phyloP scores from a whole-genome alignment of 2,888 invertebrate species.

The Zaprionus obscuricornis region DNA sequence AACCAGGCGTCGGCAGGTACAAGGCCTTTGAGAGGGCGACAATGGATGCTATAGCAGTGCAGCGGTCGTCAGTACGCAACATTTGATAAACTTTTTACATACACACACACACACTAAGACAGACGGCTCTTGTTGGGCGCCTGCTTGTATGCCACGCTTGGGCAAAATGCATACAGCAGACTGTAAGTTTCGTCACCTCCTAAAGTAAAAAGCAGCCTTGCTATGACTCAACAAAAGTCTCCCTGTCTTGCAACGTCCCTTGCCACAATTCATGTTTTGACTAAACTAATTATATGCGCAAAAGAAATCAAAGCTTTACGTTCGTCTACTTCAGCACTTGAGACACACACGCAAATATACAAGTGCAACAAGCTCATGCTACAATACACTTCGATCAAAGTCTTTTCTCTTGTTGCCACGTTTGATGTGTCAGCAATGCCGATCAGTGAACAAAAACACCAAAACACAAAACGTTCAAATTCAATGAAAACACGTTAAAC shows the following conservation, averaged over 20 bases:
- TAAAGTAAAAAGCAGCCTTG: not conserved
- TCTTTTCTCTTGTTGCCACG: not conserved
- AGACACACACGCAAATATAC: constrained; percentile 57
- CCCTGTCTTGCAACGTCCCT: not conserved
- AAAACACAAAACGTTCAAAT: no score
- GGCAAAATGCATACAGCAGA: constrained; percentile 9
- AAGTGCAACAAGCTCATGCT: constrained; percentile 42
- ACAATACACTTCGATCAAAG: not conserved
- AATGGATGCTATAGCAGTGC: not conserved
- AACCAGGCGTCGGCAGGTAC: constrained; percentile 47
- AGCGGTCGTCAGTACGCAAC: constrained; percentile 45
- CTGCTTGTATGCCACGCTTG: constrained; percentile 43
- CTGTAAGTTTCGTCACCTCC: constrained; percentile 33
- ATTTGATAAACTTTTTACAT: constrained; percentile 58
- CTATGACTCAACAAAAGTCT: not conserved
- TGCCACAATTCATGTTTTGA: constrained; percentile 52
- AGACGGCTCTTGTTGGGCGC: constrained; percentile 20
- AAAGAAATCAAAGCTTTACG: constrained; percentile 59
- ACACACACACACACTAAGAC: constrained; percentile 9
- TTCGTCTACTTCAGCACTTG: constrained; percentile 25
- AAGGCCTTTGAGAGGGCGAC: not conserved
- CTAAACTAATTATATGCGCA: constrained; percentile 68
- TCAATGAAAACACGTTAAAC: no score
- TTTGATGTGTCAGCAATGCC: not conserved
- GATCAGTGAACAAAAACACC: no score